Percentiles rank a stretch among this genome's conserved stretches.
These are phyloP conservation scores for Agrypnia vestita DNA, from an alignment of 1,140 invertebrate genomes.

Conservation along the genomic window DNA sequence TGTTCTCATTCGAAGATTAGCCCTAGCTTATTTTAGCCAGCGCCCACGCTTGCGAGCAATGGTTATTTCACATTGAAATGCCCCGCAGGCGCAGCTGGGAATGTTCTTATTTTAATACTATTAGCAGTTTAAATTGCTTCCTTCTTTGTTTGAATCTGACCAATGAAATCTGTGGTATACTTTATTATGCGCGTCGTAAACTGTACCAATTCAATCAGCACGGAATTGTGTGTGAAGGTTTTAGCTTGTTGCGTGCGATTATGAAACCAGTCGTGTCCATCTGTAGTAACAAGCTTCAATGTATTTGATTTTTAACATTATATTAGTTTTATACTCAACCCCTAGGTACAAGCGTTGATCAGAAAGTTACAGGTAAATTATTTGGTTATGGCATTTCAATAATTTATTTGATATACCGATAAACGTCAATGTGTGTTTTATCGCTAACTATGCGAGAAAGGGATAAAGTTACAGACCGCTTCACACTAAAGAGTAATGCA, in stretches of 20 bases:
- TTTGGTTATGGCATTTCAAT: no score
- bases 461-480: no score
- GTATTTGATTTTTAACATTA: no score
- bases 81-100: background rate
- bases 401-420: no score
- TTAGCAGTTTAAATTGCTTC: background rate
- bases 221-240: background rate
- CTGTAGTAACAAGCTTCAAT: no score
- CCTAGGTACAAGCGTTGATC: no score
- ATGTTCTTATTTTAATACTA: background rate
- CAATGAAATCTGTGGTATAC: background rate
- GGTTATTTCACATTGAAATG: background rate
- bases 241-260: background rate
- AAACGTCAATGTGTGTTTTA: no score
- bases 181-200: background rate
- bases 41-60: background rate
- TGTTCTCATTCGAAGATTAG: background rate
- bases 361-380: no score
- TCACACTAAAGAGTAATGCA: no score
- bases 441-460: no score
- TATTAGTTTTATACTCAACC: no score
- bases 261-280: background rate
- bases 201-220: background rate
- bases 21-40: no score
- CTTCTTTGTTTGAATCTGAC: slow-evolving; percentile 1